Base-by-base conservation (phyloP, 2,113 vertebrate species). In the Scomber colias region DNA sequence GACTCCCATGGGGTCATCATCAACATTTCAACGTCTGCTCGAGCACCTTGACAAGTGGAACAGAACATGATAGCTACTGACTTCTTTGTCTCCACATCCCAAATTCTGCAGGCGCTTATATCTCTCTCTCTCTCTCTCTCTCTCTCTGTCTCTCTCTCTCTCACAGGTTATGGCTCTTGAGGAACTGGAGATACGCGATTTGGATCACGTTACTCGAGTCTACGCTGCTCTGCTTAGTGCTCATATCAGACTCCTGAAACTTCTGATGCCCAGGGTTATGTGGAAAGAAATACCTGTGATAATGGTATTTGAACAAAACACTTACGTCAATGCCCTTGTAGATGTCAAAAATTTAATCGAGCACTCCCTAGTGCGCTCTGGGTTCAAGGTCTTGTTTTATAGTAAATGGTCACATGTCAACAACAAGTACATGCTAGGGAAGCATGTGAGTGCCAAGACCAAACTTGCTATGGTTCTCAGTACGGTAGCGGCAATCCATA, bases 271-370 rank as follows among this genome's bases (percentile, higher is more conserved):
- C 21, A 31, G 44, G 3, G 45, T 31, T 0, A 11, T 14, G 6
- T 71, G 79, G 79, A 82, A 76, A 13, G 51, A 65, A 12, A 10
- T 76, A 0, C 71, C 79, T 0, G 55, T 81, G 62, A 35, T 81
- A 0, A 4, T 74, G 3, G 31, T 74, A 3, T 81, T 81, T n/a
- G 70, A 81, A 24, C 71, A 81, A 31, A 81, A 81, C 71, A 81
- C 78, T 1, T 81, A 81, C 27, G 63, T 81, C 0, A 81, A 81
- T 2, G 19, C 56, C 0, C 45, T 81, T 8, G 48, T 2, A 1
- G 55, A 74, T 1, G 46, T 81, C 0, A 74, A 81, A 9, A 11
- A 55, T 2, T n/a, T 72, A 0, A 9, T 81, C 5, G 71, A 81
- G 3, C 62, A 74, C 5, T 48, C 71, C 0, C 10, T 81, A 1